Evolutionary conservation across 2,113 vertebrate genomes (phyloP), one percentile per base, ranked within the genome.

Genomic region (Merops nubicus): DNA sequence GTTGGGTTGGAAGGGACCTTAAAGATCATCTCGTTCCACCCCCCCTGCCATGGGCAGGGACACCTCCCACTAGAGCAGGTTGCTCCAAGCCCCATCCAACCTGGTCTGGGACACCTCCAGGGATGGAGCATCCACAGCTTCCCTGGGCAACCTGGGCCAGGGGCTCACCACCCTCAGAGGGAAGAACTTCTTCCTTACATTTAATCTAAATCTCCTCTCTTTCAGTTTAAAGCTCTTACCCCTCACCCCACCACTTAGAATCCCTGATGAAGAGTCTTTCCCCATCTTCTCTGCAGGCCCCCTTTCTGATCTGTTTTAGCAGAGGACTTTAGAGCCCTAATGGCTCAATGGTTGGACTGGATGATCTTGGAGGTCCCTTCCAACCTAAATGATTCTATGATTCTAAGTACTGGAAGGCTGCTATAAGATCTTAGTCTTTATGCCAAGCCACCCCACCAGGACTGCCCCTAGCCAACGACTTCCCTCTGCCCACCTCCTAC

Each of bases 131-230:
- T 5, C 42, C 42, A 47, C 69, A 51, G 11, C 29, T 47, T 5
- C 78, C 48, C 63, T 68, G 36, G 4, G 21, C 10, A 53, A 4
- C 1, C 42, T 28, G 4, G 3, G 3, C 31, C 85, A 63, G 28
- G 1, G 20, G 2, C 34, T 79, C 1, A 0, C 6, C 47, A 36
- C 29, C 29, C 17, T 47, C 19, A 3, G 3, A 45, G 23, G 0
- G 1, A 86, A 1, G 0, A 62, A 53, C 38, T 63, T 10, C 31
- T 40, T 25, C 42, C 21, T 29, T 3, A 14, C 0, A 26, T 26
- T 33, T 60, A 3, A 83, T 20, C 31, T 21, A 1, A 2, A 8
- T n/a, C 33, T 64, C 3, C 9, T 8, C 8, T 75, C 28, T 76
- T 2, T 1, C 6, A 57, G 1, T 29, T 38, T 47, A 9, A 87